These are phyloP conservation scores for Xenopus petersii DNA, from an alignment of 2,797 vertebrate species.

Conservation along the genomic window DNA sequence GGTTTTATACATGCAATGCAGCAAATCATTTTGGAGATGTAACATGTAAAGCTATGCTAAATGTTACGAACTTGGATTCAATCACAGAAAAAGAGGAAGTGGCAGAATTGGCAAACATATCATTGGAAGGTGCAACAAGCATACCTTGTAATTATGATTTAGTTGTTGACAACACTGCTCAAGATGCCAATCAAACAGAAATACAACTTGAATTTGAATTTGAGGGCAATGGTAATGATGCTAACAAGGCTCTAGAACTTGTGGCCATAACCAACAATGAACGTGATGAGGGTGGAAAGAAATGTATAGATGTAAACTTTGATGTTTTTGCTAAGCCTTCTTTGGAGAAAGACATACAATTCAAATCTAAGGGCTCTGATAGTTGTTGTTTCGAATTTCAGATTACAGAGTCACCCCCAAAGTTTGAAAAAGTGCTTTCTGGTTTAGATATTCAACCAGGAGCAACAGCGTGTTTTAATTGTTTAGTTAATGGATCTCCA, in stretches of 20 bases:
- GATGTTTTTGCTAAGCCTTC: conserved; percentile 81
- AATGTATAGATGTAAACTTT: conserved; percentile 76
- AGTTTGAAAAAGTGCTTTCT: conserved; percentile 79
- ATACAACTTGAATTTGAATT: conserved; percentile 87
- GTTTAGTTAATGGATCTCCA: conserved; percentile 83
- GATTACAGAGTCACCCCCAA: conserved; percentile 81
- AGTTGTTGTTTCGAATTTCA: conserved; percentile 89
- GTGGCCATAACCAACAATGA: conserved; percentile 74
- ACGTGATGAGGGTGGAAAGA: conserved; percentile 71
- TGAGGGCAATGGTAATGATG: conserved; percentile 70
- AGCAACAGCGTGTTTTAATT: conserved; percentile 83
- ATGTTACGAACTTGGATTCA: conserved; percentile 66
- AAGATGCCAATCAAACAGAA: conserved; percentile 75
- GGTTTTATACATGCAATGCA: conserved; percentile 83
- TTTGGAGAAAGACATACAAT: conserved; percentile 77
- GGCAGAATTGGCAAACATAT: conserved; percentile 67
- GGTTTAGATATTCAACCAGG: conserved; percentile 77
- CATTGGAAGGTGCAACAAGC: conserved; percentile 60
- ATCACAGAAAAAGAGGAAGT: conserved; percentile 63
- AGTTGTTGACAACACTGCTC: conserved; percentile 71
- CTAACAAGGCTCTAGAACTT: conserved; percentile 72
- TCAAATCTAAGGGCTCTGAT: conserved; percentile 80
- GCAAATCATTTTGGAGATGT: conserved; percentile 87
- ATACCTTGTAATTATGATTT: conserved; percentile 75
- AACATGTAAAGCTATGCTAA: conserved; percentile 77